Base-by-base conservation (phyloP, 92 coral and sea anemone species). In the Phenganax subtilis region DNA sequence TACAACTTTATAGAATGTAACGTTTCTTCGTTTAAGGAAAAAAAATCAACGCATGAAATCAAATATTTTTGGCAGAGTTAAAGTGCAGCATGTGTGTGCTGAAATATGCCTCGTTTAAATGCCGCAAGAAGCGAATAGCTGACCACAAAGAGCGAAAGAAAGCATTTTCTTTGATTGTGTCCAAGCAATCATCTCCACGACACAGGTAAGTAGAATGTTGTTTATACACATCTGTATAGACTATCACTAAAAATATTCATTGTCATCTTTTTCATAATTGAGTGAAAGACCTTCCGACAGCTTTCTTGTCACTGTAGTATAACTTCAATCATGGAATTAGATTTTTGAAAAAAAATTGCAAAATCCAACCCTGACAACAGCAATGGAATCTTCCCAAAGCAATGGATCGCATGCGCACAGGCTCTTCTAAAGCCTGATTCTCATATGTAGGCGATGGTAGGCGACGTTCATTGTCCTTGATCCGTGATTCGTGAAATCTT, bases 131-230 rank as follows among this genome's bases (percentile, higher is more conserved):
- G 53, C 12, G 83, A 52, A 2, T 29, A 8, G 20, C 30, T 12
- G 83, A 79, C 54, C 59, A 9, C 44, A 14, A 63, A 16, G 63
- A 79, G 55, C 54, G 83, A 65, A 11, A 63, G 74, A 79, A 79
- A 25, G 83, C 83, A 20, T 79, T 79, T 51, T 25, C 57, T 6
- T 51, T 79, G 56, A n/a, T 54, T 0, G 17, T 61, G 15, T 8
- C 54, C 14, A 54, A 16, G 37, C 67, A 17, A 28, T 9, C 65
- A 55, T 20, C 63, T 12, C 83, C 73, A 63, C 44, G 73, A 47
- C 51, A 53, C 25, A 79, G 74, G 83, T 65, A 76, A 31, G 37
- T 54, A 17, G 67, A 37, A 37, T 37, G 47, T 37, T 37, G 5
- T 37, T 37, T 37, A 37, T 37, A 37, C 47, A 37, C 47, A 37